Base-by-base conservation (phyloP, 2,888 invertebrate species). In the Trichopoda pennipes region DNA sequence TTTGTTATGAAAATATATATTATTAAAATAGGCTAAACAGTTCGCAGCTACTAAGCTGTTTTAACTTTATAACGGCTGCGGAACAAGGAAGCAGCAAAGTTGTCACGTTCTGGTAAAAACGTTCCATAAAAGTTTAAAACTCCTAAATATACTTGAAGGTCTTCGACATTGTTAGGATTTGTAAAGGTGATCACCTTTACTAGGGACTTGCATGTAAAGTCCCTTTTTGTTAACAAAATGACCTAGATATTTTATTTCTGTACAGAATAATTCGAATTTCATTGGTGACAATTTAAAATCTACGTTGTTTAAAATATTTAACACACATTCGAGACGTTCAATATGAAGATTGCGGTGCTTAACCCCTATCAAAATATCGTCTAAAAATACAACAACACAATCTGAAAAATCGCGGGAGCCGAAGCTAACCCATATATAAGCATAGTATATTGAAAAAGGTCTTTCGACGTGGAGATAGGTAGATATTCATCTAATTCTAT, bases 341-440 rank as follows among this genome's bases (percentile, higher is more conserved):
- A n/a, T 44, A 44, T 44, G 44, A n/a, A 16, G 6, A 3, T 44
- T 44, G 1, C 2, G 14, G n/a, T 16, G 8, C 2, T 78, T 74
- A 2, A 86, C 87, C 9, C 87, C n/a, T n/a, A n/a, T n/a, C n/a
- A n/a, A n/a, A n/a, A n/a, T n/a, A n/a, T 87, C 88, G 78, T 89
- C 87, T 21, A 86, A 61, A 23, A 61, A 61, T 23, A 61, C 44
- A 3, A 61, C 44, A 63, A 81, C 89, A 61, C 77, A 81, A 16
- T 84, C 85, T 89, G 88, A 84, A 89, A 90, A 84, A 90, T 89
- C 14, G 89, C 86, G 16, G 88, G 87, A 1, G 89, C 89, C 23
- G 88, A 87, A 28, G 89, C 88, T 58, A 87, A 87, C 0, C 90
- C 89, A 84, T 86, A 89, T 10, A 89, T 87, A 28, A 89, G 58